These are phyloP conservation scores for Indicator indicator DNA, from an alignment of 2,113 vertebrate genomes.

Conservation along the genomic window DNA sequence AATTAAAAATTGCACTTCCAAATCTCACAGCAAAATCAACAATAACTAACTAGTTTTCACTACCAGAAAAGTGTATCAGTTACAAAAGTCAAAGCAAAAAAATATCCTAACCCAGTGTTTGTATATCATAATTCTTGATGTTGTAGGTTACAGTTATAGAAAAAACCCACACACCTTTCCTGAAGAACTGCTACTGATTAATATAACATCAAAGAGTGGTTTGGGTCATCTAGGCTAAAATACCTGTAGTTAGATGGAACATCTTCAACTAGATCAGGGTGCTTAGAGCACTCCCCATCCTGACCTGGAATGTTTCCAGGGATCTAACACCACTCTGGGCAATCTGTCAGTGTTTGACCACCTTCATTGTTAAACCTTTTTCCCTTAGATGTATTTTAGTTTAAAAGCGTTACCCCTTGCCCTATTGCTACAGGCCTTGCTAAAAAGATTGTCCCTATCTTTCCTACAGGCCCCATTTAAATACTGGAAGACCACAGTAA, in stretches of 20 bases:
- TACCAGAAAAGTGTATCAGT: neutral
- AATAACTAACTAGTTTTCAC: neutral
- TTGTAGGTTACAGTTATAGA: neutral
- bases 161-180: neutral
- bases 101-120: neutral
- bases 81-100: neutral
- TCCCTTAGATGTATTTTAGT: neutral
- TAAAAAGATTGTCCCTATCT: neutral
- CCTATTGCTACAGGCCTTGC: fast-evolving
- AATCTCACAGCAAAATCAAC: neutral
- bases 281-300: fast-evolving
- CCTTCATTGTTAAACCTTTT: fast-evolving
- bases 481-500: neutral
- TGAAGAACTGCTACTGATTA: neutral
- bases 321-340: neutral
- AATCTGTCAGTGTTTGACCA: neutral
- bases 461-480: neutral
- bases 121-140: neutral
- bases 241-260: no score
- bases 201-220: neutral
- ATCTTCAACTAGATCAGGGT: neutral
- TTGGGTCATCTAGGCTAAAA: neutral
- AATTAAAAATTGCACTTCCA: neutral
- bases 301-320: neutral
- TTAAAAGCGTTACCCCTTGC: no score